Percentiles rank a stretch among this genome's conserved stretches.
These are phyloP conservation scores for Dreissena rostriformis DNA, from an alignment of 1,140 invertebrate species.

Conservation along the genomic window DNA sequence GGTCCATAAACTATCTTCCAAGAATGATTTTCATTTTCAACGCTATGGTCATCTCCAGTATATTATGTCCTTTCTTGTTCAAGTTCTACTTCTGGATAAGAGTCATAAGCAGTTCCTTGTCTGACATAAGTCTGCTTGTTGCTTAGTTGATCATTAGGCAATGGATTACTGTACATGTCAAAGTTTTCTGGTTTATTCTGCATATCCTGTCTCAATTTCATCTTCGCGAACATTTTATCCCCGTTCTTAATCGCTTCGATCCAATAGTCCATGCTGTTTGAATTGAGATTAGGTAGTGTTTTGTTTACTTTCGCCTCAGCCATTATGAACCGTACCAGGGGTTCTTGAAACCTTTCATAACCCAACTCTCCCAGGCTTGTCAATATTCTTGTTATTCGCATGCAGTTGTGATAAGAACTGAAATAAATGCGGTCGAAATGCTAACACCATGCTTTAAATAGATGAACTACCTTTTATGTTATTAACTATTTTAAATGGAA, in stretches of 20 bases:
- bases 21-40: no score
- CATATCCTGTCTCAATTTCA: neutral
- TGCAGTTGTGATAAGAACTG: conserved; percentile 35
- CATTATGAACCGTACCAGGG: conserved; percentile 17
- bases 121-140: no score
- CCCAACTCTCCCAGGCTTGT: conserved; percentile 22
- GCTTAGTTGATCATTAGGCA: no score
- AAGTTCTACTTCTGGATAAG: no score
- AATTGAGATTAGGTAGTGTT: conserved; percentile 7
- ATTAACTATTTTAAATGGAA: no score
- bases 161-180: neutral
- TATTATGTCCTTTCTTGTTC: no score
- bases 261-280: conserved; percentile 4
- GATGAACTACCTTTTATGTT: neutral
- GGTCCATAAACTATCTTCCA: no score
- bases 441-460: neutral
- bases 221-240: conserved; percentile 1
- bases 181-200: neutral
- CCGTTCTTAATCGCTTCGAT: conserved; percentile 29
- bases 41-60: no score
- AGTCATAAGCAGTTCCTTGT: no score
- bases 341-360: conserved; percentile 18
- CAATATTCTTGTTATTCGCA: conserved; percentile 30
- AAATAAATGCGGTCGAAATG: neutral
- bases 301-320: conserved; percentile 2